Percentiles rank a stretch among this genome's conserved stretches.
These are phyloP conservation scores for Campoplex capitator DNA, from an alignment of 2,888 invertebrate genomes.

Conservation along the genomic window DNA sequence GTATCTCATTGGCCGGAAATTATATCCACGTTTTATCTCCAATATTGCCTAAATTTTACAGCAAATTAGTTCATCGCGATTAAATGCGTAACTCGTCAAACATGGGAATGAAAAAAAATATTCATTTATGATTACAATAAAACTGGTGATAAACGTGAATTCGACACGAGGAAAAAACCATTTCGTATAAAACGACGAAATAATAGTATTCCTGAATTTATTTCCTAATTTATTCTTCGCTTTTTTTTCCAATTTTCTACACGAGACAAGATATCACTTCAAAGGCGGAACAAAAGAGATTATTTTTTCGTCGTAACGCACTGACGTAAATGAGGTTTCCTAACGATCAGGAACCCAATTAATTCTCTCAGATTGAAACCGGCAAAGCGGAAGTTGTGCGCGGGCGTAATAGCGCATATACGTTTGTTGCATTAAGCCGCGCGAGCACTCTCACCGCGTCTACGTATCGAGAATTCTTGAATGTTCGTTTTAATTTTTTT, in stretches of 20 bases:
- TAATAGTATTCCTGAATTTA: not conserved
- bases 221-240: not conserved
- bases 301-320: conserved; percentile 20
- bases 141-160: not conserved
- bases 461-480: conserved; percentile 24
- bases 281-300: conserved; percentile 40
- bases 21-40: not conserved
- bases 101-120: not conserved
- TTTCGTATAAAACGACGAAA: not conserved
- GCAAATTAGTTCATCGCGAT: not conserved
- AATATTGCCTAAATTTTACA: not conserved
- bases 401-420: conserved; percentile 60
- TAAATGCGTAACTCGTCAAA: not conserved
- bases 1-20: too few species aligned
- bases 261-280: not conserved
- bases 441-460: conserved; percentile 46
- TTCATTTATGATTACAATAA: not conserved
- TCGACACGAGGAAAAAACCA: not conserved
- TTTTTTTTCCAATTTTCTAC: not conserved
- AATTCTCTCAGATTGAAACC: conserved; percentile 46
- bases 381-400: conserved; percentile 59
- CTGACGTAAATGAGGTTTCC: conserved; percentile 57
- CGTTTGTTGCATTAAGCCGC: conserved; percentile 38
- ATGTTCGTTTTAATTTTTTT: not conserved
- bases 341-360: conserved; percentile 56